These are phyloP conservation scores for Acanthis flammea DNA, from an alignment of 2,797 vertebrate species.

Conservation along the genomic window DNA sequence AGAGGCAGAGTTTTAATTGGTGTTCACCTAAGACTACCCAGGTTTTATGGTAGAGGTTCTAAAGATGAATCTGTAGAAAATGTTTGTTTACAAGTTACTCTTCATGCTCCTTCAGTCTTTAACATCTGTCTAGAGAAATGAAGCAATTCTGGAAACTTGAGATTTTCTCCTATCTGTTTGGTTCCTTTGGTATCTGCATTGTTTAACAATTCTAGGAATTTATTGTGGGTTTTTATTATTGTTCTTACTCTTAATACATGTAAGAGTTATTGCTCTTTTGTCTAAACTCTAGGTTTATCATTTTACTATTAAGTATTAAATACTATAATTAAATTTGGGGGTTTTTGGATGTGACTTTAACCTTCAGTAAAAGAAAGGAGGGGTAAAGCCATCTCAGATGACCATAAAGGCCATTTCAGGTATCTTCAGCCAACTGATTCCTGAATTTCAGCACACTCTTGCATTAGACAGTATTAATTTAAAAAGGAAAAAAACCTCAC, in stretches of 20 bases:
- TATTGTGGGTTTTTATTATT: background rate
- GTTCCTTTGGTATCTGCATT: background rate
- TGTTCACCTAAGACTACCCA: slow-evolving; percentile 23
- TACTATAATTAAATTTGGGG: too few relatives aligned
- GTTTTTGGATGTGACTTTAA: background rate
- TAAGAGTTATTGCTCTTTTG: background rate
- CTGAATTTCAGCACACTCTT: background rate
- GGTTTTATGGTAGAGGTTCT: slow-evolving; percentile 11
- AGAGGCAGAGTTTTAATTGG: slow-evolving; percentile 3
- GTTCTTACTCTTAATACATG: background rate
- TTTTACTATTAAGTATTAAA: background rate
- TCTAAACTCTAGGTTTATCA: background rate
- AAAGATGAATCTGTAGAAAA: background rate
- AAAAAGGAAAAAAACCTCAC: background rate
- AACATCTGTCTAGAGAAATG: background rate
- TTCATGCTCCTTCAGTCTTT: background rate
- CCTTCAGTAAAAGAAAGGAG: background rate
- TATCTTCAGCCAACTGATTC: background rate
- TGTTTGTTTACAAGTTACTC: background rate
- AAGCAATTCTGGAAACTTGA: background rate
- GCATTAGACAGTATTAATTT: background rate
- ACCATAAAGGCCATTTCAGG: background rate
- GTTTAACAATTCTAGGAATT: background rate
- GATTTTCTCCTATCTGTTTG: background rate
- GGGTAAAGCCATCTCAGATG: background rate